Conservation (phyloP, 2,113 vertebrate species). For the Urocolius indicus region DNA sequence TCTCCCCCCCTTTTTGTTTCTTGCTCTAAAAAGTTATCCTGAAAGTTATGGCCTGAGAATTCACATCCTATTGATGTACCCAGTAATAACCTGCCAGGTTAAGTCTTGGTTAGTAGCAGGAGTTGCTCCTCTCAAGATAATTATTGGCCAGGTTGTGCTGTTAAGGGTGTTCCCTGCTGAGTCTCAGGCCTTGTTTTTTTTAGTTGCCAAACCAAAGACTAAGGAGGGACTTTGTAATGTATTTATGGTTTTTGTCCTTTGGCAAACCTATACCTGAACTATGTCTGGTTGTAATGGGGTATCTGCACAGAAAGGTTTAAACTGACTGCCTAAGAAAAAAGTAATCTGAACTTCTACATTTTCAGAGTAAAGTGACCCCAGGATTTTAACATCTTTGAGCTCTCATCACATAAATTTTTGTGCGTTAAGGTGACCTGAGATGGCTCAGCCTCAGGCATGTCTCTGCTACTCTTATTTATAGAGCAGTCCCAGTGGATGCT, state of each 20-base stretch:
- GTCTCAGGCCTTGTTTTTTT: not conserved
- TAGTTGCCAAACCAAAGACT: not conserved
- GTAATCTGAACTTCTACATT: not conserved
- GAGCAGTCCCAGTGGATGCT: not conserved
- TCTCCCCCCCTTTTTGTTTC: not conserved
- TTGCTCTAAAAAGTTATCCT: not conserved
- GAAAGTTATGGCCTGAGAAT: not conserved
- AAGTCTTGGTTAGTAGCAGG: not conserved
- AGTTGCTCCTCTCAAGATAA: not conserved
- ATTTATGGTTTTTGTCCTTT: not conserved
- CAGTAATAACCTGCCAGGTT: not conserved
- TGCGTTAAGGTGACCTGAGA: constrained; percentile 19
- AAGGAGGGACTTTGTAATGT: not conserved
- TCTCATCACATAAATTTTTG: not conserved
- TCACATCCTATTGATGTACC: not conserved
- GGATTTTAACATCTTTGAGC: not conserved
- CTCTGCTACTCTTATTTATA: not conserved
- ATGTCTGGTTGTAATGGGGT: not conserved
- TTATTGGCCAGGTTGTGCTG: not conserved
- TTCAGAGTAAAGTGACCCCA: not conserved
- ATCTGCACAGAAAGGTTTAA: not conserved
- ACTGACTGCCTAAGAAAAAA: not conserved
- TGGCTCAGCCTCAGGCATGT: not conserved
- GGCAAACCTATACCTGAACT: not conserved
- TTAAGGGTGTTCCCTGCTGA: not conserved